Evolutionary conservation across 2,888 invertebrate genomes (phyloP), one percentile per base, ranked within the genome.

Genomic region (Polydesmus complanatus): DNA sequence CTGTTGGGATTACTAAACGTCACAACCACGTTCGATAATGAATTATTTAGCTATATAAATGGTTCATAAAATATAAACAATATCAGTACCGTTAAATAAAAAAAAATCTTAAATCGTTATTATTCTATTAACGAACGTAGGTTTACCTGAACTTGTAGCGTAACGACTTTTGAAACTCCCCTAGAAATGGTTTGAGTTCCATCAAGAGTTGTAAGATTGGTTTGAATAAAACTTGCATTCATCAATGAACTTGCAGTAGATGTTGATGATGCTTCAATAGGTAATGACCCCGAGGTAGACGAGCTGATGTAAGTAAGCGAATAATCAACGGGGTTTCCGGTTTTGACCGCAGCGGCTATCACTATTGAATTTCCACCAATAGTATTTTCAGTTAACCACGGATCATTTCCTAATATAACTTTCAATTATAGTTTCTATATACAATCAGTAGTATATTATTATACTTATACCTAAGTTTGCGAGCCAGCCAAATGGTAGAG

Each of bases 321-420:
- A 5, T 5, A 8, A 5, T 5, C 47, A 11, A 52, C 54, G 25
- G 11, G 19, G 1, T 54, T 8, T 11, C 18, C 23, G 22, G 52
- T 21, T 21, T 60, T 60, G 0, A 60, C 49, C n/a, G 54, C 27
- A 11, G 48, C 60, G n/a, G 52, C 60, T 22, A 60, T 23, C 19
- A 54, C 19, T 14, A 60, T 60, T 18, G 60, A 27, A 48, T 60
- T 60, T 3, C 21, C 23, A 18, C 49, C 57, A 25, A 19, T 49
- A 5, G 23, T n/a, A 21, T n/a, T 2, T 5, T 57, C 22, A 11
- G 8, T n/a, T 2, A 53, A 3, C 23, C 53, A 23, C 23, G 22
- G 11, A 22, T n/a, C n/a, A n/a, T n/a, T n/a, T n/a, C n/a, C n/a
- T n/a, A n/a, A 18, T 22, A 1, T 18, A 19, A 53, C 53, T 23